Percentiles rank a stretch among this genome's conserved stretches.
Conservation (phyloP, 1,140 invertebrate genomes). For the Ganaspis sp. region DNA sequence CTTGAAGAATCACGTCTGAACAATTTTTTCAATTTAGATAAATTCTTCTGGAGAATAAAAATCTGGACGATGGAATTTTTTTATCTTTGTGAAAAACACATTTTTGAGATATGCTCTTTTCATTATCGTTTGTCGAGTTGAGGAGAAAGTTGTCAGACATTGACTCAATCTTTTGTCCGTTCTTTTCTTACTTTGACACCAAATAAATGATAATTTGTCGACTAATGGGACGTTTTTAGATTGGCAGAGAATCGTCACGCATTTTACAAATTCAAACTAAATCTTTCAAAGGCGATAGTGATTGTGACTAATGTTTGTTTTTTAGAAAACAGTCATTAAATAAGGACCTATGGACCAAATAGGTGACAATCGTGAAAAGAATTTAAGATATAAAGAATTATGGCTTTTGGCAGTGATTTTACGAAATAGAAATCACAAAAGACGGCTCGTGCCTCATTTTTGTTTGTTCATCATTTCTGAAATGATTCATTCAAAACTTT, state of each 20-base stretch:
- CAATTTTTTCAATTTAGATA: too few species aligned
- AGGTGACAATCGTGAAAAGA: neutral
- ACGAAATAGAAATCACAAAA: neutral
- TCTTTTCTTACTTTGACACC: slow-evolving; percentile 22
- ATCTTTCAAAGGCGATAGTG: neutral
- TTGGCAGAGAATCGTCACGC: neutral
- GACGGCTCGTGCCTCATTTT: neutral
- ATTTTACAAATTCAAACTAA: neutral
- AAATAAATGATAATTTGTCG: slow-evolving; percentile 38
- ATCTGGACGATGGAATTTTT: slow-evolving; percentile 32
- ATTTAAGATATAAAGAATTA: slow-evolving; percentile 1
- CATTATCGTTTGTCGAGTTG: slow-evolving; percentile 1
- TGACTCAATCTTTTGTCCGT: slow-evolving; percentile 27
- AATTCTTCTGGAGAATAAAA: slow-evolving; percentile 44
- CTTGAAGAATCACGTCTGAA: too few species aligned
- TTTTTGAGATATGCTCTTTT: slow-evolving; percentile 20
- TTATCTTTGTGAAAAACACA: slow-evolving; percentile 8
- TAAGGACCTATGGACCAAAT: neutral
- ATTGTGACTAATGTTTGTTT: neutral
- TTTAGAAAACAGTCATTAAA: neutral
- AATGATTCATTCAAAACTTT: neutral
- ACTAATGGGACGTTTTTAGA: neutral
- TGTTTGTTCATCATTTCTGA: neutral
- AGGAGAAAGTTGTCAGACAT: neutral
- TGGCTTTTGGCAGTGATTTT: neutral